Base-by-base conservation (phyloP, 2,888 invertebrate genomes). In the Torymus tubicola region DNA sequence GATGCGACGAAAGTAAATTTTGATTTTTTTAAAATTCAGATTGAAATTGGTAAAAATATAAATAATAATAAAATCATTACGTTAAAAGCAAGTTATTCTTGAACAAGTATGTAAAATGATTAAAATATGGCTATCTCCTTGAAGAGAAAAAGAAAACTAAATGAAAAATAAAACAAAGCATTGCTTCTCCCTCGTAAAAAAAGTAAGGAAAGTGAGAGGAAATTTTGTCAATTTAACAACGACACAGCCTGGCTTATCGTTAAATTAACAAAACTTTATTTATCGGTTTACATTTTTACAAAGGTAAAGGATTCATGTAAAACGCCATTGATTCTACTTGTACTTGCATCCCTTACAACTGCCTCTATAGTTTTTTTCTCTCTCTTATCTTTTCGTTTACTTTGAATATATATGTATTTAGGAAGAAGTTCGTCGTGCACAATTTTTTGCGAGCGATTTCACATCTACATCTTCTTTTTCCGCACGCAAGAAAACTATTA, bases 211-310 rank as follows among this genome's bases (percentile, higher is more conserved):
- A 73, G 3, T 24, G 24, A 24, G 68, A 63, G 68, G 58, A 79
- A 74, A 75, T 80, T 80, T 80, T 65, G 70, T 70, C 69, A 80
- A 80, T 75, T 75, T 71, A 80, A 75, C 71, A 80, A 80, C 16
- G 53, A 75, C 70, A 14, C n/a, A 74, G 18, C 24, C 24, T 65
- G 12, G 65, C 16, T 53, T 80, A 75, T 80, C 65, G 70, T 80
- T 80, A 80, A 75, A 80, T 75, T 80, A 80, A 80, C 74, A 71
- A 80, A 80, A 80, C 58, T 64, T 69, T 74, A 79, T 73, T 69
- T 57, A 73, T 69, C 55, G 14, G 31, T 16, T 75, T 70, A 61
- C 42, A 71, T 71, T 75, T 80, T 80, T 80, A 71, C 55, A 75
- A 75, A 74, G 42, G 24, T 80, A 70, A n/a, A 71, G n/a, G 14